Evolutionary conservation across 1,140 invertebrate genomes (phyloP).

Genomic region (Aphelinus certus): DNA sequence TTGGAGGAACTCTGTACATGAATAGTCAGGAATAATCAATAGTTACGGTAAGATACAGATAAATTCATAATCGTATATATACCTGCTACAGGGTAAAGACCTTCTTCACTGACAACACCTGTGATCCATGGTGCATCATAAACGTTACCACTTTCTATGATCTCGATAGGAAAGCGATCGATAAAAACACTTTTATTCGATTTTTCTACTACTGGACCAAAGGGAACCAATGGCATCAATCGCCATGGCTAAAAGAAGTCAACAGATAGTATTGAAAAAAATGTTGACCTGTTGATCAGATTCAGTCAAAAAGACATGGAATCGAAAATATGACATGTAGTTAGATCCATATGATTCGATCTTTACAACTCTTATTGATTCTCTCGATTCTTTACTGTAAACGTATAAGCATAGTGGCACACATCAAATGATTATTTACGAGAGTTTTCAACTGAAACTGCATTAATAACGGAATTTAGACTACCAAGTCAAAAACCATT

Average conservation of each 20-base stretch:
- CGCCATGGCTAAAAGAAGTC: neutral
- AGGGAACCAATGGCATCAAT: constrained; percentile 38
- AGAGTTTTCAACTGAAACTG: too few species aligned
- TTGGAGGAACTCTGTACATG: neutral
- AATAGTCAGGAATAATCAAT: neutral
- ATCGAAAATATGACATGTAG: neutral
- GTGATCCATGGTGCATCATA: constrained; percentile 66
- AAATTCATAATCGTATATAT: neutral
- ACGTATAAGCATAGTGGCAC: too few species aligned
- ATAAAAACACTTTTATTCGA: constrained; percentile 62
- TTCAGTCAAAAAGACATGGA: neutral
- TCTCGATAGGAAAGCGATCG: constrained; percentile 62
- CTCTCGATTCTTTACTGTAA: neutral
- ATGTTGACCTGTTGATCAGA: neutral
- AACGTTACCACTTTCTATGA: constrained; percentile 58
- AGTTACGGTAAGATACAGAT: neutral
- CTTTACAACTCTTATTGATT: neutral
- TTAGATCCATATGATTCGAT: neutral
- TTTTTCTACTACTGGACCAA: constrained; percentile 67
- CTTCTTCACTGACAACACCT: constrained; percentile 64
- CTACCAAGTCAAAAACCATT: too few species aligned
- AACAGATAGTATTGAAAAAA: neutral
- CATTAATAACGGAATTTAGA: too few species aligned
- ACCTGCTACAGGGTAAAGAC: constrained; percentile 66
- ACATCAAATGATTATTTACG: too few species aligned